Conservation (phyloP, 1,140 invertebrate genomes). For the Lepidostoma basale region DNA sequence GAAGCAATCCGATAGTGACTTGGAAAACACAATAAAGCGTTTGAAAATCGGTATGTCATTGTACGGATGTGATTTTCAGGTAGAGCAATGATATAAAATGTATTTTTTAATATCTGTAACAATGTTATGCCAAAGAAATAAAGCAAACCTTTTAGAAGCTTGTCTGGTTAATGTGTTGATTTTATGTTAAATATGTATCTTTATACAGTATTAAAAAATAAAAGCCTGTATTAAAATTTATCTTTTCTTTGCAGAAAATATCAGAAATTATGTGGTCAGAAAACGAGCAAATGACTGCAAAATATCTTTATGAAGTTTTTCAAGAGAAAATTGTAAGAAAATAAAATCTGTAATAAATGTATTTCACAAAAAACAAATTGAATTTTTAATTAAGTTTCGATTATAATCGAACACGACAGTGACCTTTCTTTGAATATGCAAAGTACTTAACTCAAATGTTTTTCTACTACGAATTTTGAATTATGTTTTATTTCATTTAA, state of each 20-base stretch:
- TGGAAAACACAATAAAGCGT: slow-evolving; percentile 52
- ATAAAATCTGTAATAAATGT: not conserved
- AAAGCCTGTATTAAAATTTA: too few relatives aligned
- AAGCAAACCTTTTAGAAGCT: too few relatives aligned
- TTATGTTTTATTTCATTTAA: too few relatives aligned
- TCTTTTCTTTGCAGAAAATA: slow-evolving; percentile 41
- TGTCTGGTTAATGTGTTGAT: too few relatives aligned
- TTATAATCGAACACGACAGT: too few relatives aligned
- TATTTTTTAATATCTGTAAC: not conserved
- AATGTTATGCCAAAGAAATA: too few relatives aligned
- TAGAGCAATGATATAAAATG: not conserved
- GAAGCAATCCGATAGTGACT: slow-evolving; percentile 47
- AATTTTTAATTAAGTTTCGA: too few relatives aligned
- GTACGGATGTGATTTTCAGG: slow-evolving; percentile 59
- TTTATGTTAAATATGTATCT: too few relatives aligned
- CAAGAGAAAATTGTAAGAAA: slow-evolving; percentile 27
- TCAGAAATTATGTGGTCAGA: slow-evolving; percentile 18
- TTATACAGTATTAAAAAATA: too few relatives aligned
- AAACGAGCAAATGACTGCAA: slow-evolving; percentile 13
- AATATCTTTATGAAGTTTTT: slow-evolving; percentile 16
- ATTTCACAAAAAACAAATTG: too few relatives aligned
- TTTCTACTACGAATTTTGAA: too few relatives aligned
- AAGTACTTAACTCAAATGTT: not conserved
- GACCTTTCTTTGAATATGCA: not conserved
- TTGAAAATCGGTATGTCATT: slow-evolving; percentile 56